Percentiles rank a stretch among this genome's conserved stretches.
Conservation (phyloP, 2,888 invertebrate genomes). For the Tachina lurida region DNA sequence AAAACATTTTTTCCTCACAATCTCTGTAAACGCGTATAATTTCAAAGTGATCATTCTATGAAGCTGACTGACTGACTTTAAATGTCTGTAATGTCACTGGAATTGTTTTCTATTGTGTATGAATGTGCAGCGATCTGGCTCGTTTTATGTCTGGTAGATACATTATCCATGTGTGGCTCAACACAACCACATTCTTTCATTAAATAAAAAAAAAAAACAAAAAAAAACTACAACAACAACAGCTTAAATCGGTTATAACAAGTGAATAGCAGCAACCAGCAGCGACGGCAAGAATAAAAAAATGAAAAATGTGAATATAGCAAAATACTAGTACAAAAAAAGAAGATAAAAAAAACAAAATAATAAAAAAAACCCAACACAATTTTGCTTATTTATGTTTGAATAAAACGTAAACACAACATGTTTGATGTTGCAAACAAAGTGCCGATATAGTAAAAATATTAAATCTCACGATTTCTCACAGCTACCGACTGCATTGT, state of each 20-base stretch:
- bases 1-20: slow-evolving; percentile 4
- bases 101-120: slow-evolving; percentile 54
- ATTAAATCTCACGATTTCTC: slow-evolving; percentile 3
- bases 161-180: slow-evolving; percentile 57
- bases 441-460: slow-evolving; percentile 55
- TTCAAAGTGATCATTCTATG: slow-evolving; percentile 24
- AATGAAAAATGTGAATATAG: slow-evolving; percentile 49
- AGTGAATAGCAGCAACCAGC: slow-evolving; percentile 62
- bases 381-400: slow-evolving; percentile 70
- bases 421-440: slow-evolving; percentile 67
- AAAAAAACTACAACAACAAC: slow-evolving; percentile 8
- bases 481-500: background rate
- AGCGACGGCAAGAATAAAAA: slow-evolving; percentile 26
- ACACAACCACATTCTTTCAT: slow-evolving; percentile 62
- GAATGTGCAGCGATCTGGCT: slow-evolving; percentile 36
- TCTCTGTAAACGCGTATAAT: slow-evolving; percentile 14
- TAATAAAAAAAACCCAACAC: slow-evolving; percentile 28
- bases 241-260: slow-evolving; percentile 59
- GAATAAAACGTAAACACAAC: slow-evolving; percentile 75
- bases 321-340: slow-evolving; percentile 54
- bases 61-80: slow-evolving; percentile 38
- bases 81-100: slow-evolving; percentile 56
- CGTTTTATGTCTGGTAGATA: slow-evolving; percentile 44
- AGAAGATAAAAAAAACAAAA: background rate
- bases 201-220: slow-evolving; percentile 21